Base-by-base conservation (phyloP, 2,113 vertebrate species). In the Oxyura jamaicensis region DNA sequence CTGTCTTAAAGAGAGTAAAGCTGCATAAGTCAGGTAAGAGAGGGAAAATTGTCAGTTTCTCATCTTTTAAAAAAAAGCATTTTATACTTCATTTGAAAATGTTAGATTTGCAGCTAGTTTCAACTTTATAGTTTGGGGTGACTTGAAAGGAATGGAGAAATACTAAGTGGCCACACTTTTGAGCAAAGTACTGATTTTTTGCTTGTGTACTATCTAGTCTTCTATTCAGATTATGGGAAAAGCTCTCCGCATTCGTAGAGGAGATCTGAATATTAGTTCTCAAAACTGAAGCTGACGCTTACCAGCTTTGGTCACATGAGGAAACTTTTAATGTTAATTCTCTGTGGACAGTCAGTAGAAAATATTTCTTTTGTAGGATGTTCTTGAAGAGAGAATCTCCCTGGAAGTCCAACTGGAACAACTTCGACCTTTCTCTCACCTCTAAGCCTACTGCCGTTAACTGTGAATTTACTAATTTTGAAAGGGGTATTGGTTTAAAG, bases 351-450 rank as follows among this genome's bases (percentile, higher is more conserved):
- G 39, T 97, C 73, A 91, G 58, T 86, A 90, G 77, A 73, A 90
- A 88, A 90, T 91, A 22, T 86, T 71, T 97, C 83, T 96, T 91
- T 98, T 97, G 26, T 96, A 99, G 99, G 99, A 99, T 97, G 98
- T 99, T 97, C 98, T 99, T 82, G 99, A 99, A 96, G 99, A 99
- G 97, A 99, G 99, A 97, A 99, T 99, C 98, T 99, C 99, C 90
- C 98, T 99, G 98, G 99, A 99, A 98, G 99, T 99, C 81, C 99
- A 99, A 98, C 98, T 99, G 98, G 99, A 99, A 98, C 99, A 99
- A 97, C 99, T 99, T 96, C 98, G 99, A 98, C 99, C 99, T 33
- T 99, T 99, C 97, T 99, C 99, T 96, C 99, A 99, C 97, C 98
- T 99, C 97, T 99, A 99, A 99, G 97, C 97, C 91, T 97, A 95